Evolutionary conservation across 2,113 vertebrate genomes (phyloP).

Genomic region (Takifugu flavidus): DNA sequence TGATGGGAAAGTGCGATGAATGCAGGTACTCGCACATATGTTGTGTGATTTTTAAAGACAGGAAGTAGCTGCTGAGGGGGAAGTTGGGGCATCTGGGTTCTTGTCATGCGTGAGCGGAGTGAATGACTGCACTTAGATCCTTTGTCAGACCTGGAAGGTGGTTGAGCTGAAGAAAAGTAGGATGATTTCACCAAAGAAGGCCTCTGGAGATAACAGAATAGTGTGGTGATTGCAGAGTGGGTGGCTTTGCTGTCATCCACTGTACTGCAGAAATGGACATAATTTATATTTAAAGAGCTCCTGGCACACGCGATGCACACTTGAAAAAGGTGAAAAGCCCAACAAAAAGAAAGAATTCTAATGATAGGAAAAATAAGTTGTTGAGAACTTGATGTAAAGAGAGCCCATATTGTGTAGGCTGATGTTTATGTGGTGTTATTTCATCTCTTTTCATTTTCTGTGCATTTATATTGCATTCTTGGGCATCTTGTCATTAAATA

Average conservation of each 20-base stretch:
- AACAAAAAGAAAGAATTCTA: background rate
- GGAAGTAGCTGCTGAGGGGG: background rate
- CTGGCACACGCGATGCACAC: background rate
- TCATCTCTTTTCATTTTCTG: conserved; percentile 18
- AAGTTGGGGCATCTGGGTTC: conserved; percentile 49
- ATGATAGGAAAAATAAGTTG: background rate
- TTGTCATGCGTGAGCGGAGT: conserved; percentile 12
- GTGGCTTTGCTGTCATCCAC: conserved; percentile 31
- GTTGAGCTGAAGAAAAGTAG: conserved; percentile 48
- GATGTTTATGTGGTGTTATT: conserved; percentile 1
- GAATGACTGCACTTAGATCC: conserved; percentile 45
- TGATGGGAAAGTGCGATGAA: too few species aligned
- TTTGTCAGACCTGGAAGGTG: conserved; percentile 35
- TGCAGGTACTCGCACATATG: too few species aligned
- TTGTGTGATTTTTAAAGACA: background rate
- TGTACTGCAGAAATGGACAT: background rate
- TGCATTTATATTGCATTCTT: too few species aligned
- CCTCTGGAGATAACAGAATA: conserved; percentile 38
- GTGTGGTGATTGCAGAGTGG: conserved; percentile 36
- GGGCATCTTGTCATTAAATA: too few species aligned
- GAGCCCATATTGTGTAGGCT: too few species aligned
- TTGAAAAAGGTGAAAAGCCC: background rate
- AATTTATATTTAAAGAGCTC: too few species aligned
- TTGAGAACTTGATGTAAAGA: conserved; percentile 11
- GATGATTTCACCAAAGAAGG: conserved; percentile 49